These are phyloP conservation scores for Pollenia griseotomentosa DNA, from an alignment of 2,888 invertebrate species.

Conservation along the genomic window DNA sequence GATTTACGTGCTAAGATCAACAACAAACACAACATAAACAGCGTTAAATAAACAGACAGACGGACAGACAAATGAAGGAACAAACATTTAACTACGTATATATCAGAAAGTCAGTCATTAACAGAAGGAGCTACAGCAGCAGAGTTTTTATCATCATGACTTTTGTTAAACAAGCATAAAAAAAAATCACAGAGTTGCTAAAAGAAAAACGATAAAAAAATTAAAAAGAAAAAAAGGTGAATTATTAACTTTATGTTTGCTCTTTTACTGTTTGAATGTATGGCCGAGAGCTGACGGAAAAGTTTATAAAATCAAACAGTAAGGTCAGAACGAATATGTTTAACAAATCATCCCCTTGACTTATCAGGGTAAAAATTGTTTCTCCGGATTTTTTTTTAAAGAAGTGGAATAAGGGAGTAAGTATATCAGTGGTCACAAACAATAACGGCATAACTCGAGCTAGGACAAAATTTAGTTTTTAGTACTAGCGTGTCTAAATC, in stretches of 20 bases:
- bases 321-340: no score
- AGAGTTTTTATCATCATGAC: slow-evolving; percentile 42
- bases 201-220: slow-evolving; percentile 30
- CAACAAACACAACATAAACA: slow-evolving; percentile 58
- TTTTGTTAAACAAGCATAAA: slow-evolving; percentile 38
- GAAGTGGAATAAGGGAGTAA: no score
- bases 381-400: no score
- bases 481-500: no score
- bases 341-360: no score
- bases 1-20: slow-evolving; percentile 68
- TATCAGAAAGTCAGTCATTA: slow-evolving; percentile 44
- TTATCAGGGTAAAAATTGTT: no score
- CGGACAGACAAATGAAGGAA: slow-evolving; percentile 8
- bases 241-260: slow-evolving; percentile 67
- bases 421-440: no score
- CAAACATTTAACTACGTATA: slow-evolving; percentile 2
- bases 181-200: slow-evolving; percentile 32
- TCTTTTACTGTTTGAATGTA: slow-evolving; percentile 16
- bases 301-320: no score
- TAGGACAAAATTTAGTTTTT: no score
- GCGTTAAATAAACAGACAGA: slow-evolving; percentile 43
- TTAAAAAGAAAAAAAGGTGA: slow-evolving; percentile 56
- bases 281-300: background rate
- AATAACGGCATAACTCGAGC: no score
- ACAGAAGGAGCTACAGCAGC: slow-evolving; percentile 48